A percentile compares a stretch with the other conserved stretches of the same genome.
Conservation (phyloP, 2,797 vertebrate species). For the Dermochelys coriacea region DNA sequence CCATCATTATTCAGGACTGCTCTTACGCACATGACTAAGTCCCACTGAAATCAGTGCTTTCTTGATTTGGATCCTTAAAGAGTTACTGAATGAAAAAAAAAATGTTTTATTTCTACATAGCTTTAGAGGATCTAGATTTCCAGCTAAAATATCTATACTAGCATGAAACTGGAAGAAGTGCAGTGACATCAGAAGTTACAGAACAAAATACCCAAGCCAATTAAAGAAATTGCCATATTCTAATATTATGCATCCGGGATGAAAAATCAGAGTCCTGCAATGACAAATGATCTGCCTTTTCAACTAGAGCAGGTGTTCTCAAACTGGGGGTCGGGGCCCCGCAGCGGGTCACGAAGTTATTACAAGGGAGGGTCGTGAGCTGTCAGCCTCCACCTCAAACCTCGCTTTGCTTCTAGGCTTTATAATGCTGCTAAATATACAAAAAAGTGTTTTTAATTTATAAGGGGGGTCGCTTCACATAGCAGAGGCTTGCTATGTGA, state of each 20-base stretch:
- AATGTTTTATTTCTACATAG: neutral
- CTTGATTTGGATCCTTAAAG: neutral
- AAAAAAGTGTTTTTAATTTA: no score
- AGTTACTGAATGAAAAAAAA: neutral
- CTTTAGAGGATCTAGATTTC: neutral
- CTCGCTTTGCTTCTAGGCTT: no score
- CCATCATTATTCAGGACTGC: neutral
- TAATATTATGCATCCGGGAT: neutral
- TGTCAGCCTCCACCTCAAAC: neutral
- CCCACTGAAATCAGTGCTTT: neutral
- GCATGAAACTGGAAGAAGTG: neutral
- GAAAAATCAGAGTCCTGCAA: conserved; percentile 7
- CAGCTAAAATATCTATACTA: neutral
- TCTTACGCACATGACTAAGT: neutral
- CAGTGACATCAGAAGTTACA: neutral
- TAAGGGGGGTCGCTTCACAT: no score
- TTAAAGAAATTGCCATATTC: neutral
- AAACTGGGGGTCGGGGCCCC: no score
- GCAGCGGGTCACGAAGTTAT: no score
- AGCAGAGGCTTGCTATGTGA: no score
- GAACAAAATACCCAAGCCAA: neutral
- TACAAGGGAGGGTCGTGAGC: no score
- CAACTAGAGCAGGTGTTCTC: neutral
- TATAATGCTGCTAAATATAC: no score
- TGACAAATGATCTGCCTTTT: conserved; percentile 22